Evolutionary conservation across 2,113 vertebrate species (phyloP), one percentile per base, ranked within the genome.

Genomic region (Pitta sordida): DNA sequence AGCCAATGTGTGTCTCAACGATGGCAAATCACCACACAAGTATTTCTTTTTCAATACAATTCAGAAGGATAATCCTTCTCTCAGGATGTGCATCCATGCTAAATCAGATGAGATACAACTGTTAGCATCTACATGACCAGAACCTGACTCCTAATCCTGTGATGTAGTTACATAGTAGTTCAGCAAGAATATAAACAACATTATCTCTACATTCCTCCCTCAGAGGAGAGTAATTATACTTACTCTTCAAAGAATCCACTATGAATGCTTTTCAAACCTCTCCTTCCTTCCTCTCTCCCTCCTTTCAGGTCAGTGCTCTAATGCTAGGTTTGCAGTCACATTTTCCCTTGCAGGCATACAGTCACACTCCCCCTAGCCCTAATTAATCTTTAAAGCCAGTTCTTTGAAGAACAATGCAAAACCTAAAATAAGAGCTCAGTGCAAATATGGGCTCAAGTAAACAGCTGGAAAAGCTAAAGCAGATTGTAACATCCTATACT

Each of bases 331-430:
- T 84, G 91, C 34, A 84, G 90, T 26, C 90, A 89, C 44, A 59
- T 93, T 93, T 93, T 91, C 90, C 91, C 92, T 93, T 32, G 85
- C 83, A 96, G 96, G 83, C 95, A 94, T 67, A 90, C 7, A 24
- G 53, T 88, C 82, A 70, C 71, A 59, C 59, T 76, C 51, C 51
- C 49, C 26, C 39, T 21, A 4, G 29, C 63, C 59, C 88, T 95
- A 94, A 96, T 95, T 96, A 94, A 96, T 95, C 71, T 93, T 96
- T 95, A 95, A 96, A 95, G 83, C 46, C 67, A 91, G 75, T 77
- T 93, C 53, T 93, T 55, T 91, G 85, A 94, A 96, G 76, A 95
- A 86, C 75, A 90, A 67, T 39, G 46, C 46, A 74, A 85, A 93
- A 83, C 19, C 76, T 83, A 89, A 88, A 94, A 76, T 8, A 65